These are phyloP conservation scores for Drosophila suboccidentalis DNA, from an alignment of 2,888 invertebrate genomes.

Conservation along the genomic window DNA sequence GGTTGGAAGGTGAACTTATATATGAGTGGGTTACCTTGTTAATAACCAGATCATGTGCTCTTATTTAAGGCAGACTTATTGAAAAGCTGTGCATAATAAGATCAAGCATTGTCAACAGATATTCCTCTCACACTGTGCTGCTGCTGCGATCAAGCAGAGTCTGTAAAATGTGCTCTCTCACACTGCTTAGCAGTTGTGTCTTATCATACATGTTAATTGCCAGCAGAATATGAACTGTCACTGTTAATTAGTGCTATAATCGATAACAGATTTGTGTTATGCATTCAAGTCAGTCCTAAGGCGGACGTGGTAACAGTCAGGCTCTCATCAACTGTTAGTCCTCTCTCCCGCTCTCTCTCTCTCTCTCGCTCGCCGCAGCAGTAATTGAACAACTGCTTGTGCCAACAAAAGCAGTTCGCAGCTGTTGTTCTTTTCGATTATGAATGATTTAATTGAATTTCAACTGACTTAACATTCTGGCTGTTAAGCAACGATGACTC, in stretches of 20 bases:
- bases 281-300: not conserved
- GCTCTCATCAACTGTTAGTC: not conserved
- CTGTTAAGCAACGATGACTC: not conserved
- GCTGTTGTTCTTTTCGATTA: conserved; percentile 13
- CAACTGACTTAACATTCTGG: conserved; percentile 1
- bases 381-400: not conserved
- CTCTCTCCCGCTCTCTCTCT: not conserved
- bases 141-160: too few relatives aligned
- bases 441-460: conserved; percentile 19
- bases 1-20: too few relatives aligned
- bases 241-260: not conserved
- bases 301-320: not conserved
- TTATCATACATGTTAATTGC: not conserved
- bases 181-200: not conserved
- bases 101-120: not conserved
- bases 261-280: not conserved
- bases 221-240: not conserved
- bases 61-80: not conserved
- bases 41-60: too few relatives aligned
- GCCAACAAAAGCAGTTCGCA: conserved; percentile 1
- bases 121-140: too few relatives aligned
- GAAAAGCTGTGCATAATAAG: not conserved
- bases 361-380: not conserved
- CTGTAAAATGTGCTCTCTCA: not conserved
- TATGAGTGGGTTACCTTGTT: too few relatives aligned